Percentiles rank a stretch among this genome's conserved stretches.
Conservation (phyloP, 2,797 vertebrate genomes). For the Gadopsis marmoratus region DNA sequence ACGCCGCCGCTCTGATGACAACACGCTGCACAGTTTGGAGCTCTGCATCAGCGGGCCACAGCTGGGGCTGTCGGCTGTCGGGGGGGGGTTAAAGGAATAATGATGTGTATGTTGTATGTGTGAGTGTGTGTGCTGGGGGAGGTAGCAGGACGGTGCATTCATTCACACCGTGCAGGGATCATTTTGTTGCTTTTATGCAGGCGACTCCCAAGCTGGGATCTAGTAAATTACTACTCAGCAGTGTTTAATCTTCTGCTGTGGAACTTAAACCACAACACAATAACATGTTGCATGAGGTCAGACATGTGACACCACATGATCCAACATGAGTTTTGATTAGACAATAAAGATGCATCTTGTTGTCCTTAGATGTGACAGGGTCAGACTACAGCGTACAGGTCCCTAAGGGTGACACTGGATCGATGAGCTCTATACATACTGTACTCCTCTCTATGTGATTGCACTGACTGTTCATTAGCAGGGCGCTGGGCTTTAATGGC, state of each 20-base stretch:
- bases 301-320: not conserved
- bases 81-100: slow-evolving; percentile 9
- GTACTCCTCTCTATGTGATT: slow-evolving; percentile 57
- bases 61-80: slow-evolving; percentile 70
- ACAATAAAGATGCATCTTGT: slow-evolving; percentile 49
- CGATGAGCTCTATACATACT: slow-evolving; percentile 61
- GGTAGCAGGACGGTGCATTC: slow-evolving; percentile 5
- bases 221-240: slow-evolving; percentile 13
- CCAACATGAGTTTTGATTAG: slow-evolving; percentile 18
- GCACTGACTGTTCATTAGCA: slow-evolving; percentile 75
- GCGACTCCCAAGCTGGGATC: slow-evolving; percentile 10
- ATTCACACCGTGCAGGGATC: slow-evolving; percentile 36
- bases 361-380: slow-evolving; percentile 52
- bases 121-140: slow-evolving; percentile 9
- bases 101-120: no score
- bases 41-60: slow-evolving; percentile 69
- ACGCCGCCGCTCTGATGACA: slow-evolving; percentile 66
- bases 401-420: slow-evolving; percentile 55
- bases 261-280: not conserved
- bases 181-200: slow-evolving; percentile 37
- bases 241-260: slow-evolving; percentile 14
- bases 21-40: slow-evolving; percentile 57
- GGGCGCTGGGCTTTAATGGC: slow-evolving; percentile 68
- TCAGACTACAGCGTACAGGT: slow-evolving; percentile 41
- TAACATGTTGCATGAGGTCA: slow-evolving; percentile 1